A percentile compares a stretch with the other conserved stretches of the same genome.
Conservation (phyloP, 2,888 invertebrate genomes). For the Mythimna loreyi region DNA sequence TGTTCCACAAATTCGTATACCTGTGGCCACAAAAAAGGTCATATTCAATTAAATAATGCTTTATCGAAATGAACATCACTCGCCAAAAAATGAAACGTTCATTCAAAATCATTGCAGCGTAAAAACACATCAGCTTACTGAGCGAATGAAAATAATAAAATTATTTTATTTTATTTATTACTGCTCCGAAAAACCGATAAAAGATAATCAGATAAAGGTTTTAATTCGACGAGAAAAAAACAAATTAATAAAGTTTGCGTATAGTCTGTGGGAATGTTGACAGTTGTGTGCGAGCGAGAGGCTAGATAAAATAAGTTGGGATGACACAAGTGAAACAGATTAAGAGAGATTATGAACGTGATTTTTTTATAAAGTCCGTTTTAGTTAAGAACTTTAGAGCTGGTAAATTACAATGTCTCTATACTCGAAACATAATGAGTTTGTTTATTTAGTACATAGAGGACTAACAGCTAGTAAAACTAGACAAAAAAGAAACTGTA, state of each 20-base stretch:
- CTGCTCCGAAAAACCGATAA: constrained; percentile 71
- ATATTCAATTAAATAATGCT: constrained; percentile 51
- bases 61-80: constrained; percentile 59
- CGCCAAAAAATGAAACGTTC: constrained; percentile 70
- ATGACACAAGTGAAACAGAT: constrained; percentile 62
- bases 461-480: no score
- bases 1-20: constrained; percentile 49
- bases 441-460: no score
- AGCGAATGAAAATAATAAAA: constrained; percentile 71
- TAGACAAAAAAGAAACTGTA: no score
- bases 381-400: neutral
- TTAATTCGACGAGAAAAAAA: constrained; percentile 80
- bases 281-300: constrained; percentile 77
- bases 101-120: constrained; percentile 76
- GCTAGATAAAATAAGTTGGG: constrained; percentile 59
- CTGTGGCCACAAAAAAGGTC: constrained; percentile 54
- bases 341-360: constrained; percentile 48
- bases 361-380: constrained; percentile 53
- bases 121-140: constrained; percentile 86
- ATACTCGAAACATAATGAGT: neutral
- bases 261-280: constrained; percentile 79
- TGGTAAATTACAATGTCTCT: constrained; percentile 1
- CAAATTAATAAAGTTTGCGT: constrained; percentile 73
- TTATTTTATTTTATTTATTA: constrained; percentile 77
- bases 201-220: constrained; percentile 89